A percentile compares a stretch with the other conserved stretches of the same genome.
These are phyloP conservation scores for Neuroterus valhalla DNA, from an alignment of 1,140 invertebrate genomes.

Conservation along the genomic window DNA sequence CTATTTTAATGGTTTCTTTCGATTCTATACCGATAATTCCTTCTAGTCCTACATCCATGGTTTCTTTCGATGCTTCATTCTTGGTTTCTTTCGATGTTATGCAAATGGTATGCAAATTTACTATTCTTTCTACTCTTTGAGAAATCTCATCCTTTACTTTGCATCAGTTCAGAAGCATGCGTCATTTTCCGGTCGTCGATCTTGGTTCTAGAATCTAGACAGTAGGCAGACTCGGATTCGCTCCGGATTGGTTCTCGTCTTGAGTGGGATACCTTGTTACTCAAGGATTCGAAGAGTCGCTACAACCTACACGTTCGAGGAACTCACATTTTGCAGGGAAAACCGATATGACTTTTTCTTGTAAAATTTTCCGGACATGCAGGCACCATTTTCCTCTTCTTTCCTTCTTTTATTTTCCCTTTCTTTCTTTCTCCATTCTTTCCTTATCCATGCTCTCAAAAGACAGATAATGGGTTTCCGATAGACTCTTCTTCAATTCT, in stretches of 20 bases:
- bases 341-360: constrained; percentile 39
- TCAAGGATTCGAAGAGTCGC: constrained; percentile 23
- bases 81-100: no score
- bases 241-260: constrained; percentile 4
- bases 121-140: neutral
- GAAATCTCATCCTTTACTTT: no score
- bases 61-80: no score
- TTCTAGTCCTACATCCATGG: no score
- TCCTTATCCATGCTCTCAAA: constrained; percentile 7
- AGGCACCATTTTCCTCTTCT: neutral
- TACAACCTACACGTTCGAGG: constrained; percentile 2
- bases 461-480: neutral
- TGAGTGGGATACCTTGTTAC: constrained; percentile 46
- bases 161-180: neutral
- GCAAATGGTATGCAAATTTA: no score
- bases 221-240: constrained; percentile 6
- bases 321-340: constrained; percentile 9
- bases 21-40: no score
- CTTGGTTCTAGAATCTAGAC: neutral
- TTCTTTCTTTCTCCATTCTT: neutral
- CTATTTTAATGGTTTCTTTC: no score
- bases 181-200: constrained; percentile 20
- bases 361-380: constrained; percentile 37
- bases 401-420: no score
- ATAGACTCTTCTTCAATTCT: neutral